Conservation (phyloP, 53 echinoderm and acorn worm species). For the Temnopleurus reevesii region DNA sequence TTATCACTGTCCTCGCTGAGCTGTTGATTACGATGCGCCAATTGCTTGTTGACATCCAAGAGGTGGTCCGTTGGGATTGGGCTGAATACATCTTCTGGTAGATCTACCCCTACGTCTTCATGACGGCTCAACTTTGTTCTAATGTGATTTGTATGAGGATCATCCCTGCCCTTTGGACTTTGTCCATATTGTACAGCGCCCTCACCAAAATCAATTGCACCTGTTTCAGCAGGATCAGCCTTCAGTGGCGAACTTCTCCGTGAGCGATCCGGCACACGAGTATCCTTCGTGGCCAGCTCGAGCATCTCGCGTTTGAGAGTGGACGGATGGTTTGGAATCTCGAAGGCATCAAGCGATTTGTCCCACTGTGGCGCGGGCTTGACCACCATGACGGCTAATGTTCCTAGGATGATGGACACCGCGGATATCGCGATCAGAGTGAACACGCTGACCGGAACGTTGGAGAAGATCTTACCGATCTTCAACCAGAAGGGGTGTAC, state of each 20-base stretch:
- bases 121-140: slow-evolving; percentile 8
- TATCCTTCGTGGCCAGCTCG: slow-evolving; percentile 66
- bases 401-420: slow-evolving; percentile 59
- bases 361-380: slow-evolving; percentile 84
- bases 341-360: slow-evolving; percentile 86
- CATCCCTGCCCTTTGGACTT: not conserved
- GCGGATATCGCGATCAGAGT: slow-evolving; percentile 54
- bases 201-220: not conserved
- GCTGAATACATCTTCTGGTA: slow-evolving; percentile 37
- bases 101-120: slow-evolving; percentile 2
- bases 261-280: not conserved
- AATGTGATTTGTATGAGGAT: not conserved
- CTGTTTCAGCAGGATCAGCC: not conserved
- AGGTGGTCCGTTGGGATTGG: slow-evolving; percentile 8
- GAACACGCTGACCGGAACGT: slow-evolving; percentile 65
- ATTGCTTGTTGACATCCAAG: slow-evolving; percentile 24
- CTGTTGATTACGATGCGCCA: not conserved
- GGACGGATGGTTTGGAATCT: slow-evolving; percentile 89
- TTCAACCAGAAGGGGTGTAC: slow-evolving; percentile 64
- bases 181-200: not conserved
- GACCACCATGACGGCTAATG: slow-evolving; percentile 66
- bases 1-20: not conserved
- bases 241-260: not conserved
- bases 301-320: slow-evolving; percentile 70
- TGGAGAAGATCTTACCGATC: slow-evolving; percentile 66